Percentiles rank a stretch among this genome's conserved stretches.
Conservation (phyloP, 2,797 vertebrate species). For the Sebastes kiyomatsui region DNA sequence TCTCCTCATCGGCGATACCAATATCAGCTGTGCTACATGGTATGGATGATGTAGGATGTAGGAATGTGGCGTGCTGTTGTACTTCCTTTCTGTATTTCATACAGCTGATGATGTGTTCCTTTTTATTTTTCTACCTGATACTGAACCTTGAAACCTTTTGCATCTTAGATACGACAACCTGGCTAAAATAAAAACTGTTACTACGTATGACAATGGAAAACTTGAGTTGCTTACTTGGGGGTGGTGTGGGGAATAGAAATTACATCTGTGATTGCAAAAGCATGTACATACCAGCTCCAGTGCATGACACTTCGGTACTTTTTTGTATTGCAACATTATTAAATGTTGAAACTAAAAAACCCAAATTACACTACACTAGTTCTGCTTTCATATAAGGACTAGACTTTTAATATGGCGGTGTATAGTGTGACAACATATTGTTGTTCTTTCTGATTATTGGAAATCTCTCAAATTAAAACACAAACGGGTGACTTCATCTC, state of each 20-base stretch:
- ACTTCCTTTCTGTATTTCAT: conserved; percentile 77
- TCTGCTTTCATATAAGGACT: neutral
- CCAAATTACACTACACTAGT: neutral
- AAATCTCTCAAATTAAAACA: neutral
- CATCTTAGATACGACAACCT: conserved; percentile 84
- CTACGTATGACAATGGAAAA: conserved; percentile 41
- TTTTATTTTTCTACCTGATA: conserved; percentile 86
- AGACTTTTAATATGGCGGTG: neutral
- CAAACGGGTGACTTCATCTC: conserved; percentile 1
- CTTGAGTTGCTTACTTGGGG: conserved; percentile 31
- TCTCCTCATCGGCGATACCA: conserved; percentile 59
- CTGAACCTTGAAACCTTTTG: conserved; percentile 80
- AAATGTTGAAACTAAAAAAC: neutral
- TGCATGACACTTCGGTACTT: neutral
- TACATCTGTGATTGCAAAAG: neutral
- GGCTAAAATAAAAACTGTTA: conserved; percentile 82
- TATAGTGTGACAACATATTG: neutral
- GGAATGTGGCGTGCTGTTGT: conserved; percentile 60
- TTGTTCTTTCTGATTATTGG: neutral
- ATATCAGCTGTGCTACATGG: conserved; percentile 64
- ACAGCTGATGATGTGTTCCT: conserved; percentile 76
- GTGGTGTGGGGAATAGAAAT: neutral
- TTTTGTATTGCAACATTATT: neutral
- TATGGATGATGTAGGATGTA: conserved; percentile 58
- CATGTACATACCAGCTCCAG: neutral